Conservation (phyloP, 2,113 vertebrate genomes). For the Clarias macrocephalus region DNA sequence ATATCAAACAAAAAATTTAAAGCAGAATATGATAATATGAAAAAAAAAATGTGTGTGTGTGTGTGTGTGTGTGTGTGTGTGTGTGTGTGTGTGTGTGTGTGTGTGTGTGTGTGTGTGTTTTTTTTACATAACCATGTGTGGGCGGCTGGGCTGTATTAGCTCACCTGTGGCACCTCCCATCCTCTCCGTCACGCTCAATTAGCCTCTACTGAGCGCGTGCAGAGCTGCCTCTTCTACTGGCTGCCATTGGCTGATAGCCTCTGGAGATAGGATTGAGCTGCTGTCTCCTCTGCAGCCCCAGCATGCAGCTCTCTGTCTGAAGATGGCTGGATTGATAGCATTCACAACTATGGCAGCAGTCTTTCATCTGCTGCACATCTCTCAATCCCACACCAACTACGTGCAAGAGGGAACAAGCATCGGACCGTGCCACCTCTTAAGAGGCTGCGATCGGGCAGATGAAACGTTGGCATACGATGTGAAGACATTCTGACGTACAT, state of each 20-base stretch:
- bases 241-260: constrained; percentile 70
- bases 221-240: constrained; percentile 47
- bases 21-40: no score
- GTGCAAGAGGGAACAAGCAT: constrained; percentile 46
- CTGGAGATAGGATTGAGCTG: constrained; percentile 62
- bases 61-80: constrained; percentile 32
- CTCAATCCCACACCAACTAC: constrained; percentile 27
- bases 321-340: constrained; percentile 73
- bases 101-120: constrained; percentile 20
- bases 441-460: constrained; percentile 13
- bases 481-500: not conserved
- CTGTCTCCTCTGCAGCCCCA: constrained; percentile 63
- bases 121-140: constrained; percentile 35
- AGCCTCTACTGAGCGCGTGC: constrained; percentile 60
- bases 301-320: constrained; percentile 67
- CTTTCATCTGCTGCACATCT: constrained; percentile 60
- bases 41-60: no score
- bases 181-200: constrained; percentile 70
- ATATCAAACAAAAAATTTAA: no score
- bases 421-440: constrained; percentile 28
- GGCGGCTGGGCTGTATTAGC: constrained; percentile 67
- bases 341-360: constrained; percentile 63
- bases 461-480: not conserved
- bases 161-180: constrained; percentile 70
- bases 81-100: constrained; percentile 27